These are phyloP conservation scores for Etheostoma cragini DNA, from an alignment of 2,113 vertebrate genomes.

Conservation along the genomic window DNA sequence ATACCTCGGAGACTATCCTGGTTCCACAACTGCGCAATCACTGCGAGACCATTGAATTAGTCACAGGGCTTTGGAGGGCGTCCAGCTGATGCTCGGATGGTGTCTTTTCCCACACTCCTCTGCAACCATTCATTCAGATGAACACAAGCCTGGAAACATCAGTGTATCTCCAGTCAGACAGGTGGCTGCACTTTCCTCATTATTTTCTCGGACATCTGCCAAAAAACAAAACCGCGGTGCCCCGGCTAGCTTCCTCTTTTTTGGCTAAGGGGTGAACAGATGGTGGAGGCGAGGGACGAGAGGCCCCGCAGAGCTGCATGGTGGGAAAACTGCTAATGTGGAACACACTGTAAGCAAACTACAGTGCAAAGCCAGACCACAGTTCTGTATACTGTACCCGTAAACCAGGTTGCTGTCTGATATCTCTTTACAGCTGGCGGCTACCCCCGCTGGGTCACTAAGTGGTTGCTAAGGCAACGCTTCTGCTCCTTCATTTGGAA, in stretches of 20 bases:
- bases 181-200: constrained; percentile 59
- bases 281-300: constrained; percentile 37
- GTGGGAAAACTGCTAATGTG: constrained; percentile 50
- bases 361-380: constrained; percentile 60
- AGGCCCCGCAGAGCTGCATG: constrained; percentile 32
- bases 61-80: not conserved
- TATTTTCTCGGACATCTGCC: constrained; percentile 58
- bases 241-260: constrained; percentile 30
- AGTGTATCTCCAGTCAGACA: constrained; percentile 10
- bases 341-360: constrained; percentile 47
- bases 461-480: constrained; percentile 9
- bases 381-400: not conserved
- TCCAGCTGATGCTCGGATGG: not conserved
- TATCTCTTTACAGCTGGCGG: constrained; percentile 33
- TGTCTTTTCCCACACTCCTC: not conserved
- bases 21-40: too few species aligned
- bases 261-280: constrained; percentile 60
- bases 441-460: not conserved
- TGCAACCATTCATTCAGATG: not conserved
- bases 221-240: constrained; percentile 45
- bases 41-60: too few species aligned
- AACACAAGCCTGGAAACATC: constrained; percentile 19
- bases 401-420: constrained; percentile 3
- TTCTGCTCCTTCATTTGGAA: constrained; percentile 23
- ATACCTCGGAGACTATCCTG: too few species aligned